Evolutionary conservation across 2,888 invertebrate genomes (phyloP).

Genomic region (Congeria kusceri): DNA sequence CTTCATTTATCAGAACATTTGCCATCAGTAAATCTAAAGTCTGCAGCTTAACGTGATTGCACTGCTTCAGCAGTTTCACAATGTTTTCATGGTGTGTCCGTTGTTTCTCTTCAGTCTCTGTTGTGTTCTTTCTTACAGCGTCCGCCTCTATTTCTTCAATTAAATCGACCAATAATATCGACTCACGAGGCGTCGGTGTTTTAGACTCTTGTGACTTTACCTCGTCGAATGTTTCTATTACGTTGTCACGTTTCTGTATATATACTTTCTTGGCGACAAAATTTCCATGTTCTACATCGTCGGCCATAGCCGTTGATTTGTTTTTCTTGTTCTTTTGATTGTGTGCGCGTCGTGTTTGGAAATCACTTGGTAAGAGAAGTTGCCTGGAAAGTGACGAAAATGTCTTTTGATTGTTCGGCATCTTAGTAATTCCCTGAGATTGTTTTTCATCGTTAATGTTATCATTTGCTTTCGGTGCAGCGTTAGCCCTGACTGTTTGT

Average conservation of each 20-base stretch:
- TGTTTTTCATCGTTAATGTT: background rate
- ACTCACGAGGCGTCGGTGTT: constrained; percentile 18
- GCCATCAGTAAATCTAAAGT: constrained; percentile 61
- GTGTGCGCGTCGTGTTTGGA: background rate
- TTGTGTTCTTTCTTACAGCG: constrained; percentile 37
- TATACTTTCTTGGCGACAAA: constrained; percentile 46
- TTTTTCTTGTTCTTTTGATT: background rate
- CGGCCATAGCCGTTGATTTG: background rate
- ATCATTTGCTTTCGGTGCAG: background rate
- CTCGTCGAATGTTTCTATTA: constrained; percentile 53
- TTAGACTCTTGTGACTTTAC: constrained; percentile 18
- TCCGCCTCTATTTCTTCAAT: constrained; percentile 60
- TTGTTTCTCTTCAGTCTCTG: constrained; percentile 28
- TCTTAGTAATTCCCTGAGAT: background rate
- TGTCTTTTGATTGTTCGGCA: constrained; percentile 5
- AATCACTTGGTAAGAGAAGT: background rate
- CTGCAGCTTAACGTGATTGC: constrained; percentile 60
- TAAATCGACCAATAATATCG: constrained; percentile 54
- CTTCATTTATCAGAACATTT: constrained; percentile 55
- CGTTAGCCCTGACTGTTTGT: constrained; percentile 48
- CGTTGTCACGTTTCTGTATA: constrained; percentile 54
- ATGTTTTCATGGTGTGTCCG: constrained; percentile 41
- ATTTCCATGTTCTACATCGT: constrained; percentile 5
- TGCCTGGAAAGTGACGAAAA: background rate
- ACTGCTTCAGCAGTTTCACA: constrained; percentile 54